Evolutionary conservation across 2,113 vertebrate genomes (phyloP).

Genomic region (Cairina moschata): DNA sequence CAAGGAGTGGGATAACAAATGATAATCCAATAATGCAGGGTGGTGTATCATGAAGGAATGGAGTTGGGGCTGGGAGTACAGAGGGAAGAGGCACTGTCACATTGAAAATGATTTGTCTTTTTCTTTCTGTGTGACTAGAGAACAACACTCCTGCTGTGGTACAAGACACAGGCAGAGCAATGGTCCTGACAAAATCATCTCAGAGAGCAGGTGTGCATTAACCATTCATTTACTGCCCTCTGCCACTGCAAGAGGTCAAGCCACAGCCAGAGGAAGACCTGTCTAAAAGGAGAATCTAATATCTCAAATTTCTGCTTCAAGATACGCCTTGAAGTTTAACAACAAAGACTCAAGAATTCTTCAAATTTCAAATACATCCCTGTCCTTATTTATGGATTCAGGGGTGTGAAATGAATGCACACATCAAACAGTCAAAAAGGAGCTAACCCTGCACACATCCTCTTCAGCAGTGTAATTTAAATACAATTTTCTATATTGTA

Average conservation of each 20-base stretch:
- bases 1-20: background rate
- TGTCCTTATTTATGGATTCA: background rate
- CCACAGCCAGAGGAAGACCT: background rate
- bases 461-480: background rate
- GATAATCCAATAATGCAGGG: background rate
- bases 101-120: fast-evolving
- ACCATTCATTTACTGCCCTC: background rate
- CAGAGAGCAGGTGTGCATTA: background rate
- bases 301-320: background rate
- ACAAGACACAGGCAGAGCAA: background rate
- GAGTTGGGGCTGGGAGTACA: background rate
- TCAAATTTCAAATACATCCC: background rate
- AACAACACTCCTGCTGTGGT: background rate
- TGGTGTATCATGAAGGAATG: background rate
- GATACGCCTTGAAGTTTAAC: background rate
- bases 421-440: background rate
- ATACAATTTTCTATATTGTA: background rate
- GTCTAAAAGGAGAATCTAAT: background rate
- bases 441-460: background rate
- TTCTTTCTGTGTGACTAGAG: background rate
- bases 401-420: background rate
- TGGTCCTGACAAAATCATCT: background rate
- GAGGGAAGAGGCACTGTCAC: background rate
- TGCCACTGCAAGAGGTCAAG: background rate
- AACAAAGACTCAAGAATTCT: background rate